These are phyloP conservation scores for Lasioglossum oenotherae DNA, from an alignment of 2,888 invertebrate species.

Conservation along the genomic window DNA sequence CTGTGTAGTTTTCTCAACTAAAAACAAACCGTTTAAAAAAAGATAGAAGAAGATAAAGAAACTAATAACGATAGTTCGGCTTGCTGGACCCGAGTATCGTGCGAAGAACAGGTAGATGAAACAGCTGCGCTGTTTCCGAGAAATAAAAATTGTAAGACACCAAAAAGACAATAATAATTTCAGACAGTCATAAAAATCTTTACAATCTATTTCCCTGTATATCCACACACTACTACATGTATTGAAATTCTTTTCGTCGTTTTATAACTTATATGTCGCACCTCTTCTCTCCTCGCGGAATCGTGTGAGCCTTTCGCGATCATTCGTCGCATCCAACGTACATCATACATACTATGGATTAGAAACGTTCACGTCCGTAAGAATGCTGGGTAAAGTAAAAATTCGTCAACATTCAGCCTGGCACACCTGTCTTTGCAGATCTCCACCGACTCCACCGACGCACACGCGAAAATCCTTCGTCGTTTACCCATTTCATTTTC, in stretches of 20 bases:
- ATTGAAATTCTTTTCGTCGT: conserved; percentile 59
- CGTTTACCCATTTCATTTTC: conserved; percentile 9
- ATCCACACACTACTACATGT: conserved; percentile 68
- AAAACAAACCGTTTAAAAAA: neutral
- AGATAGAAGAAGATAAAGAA: neutral
- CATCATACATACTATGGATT: conserved; percentile 53
- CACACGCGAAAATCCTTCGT: conserved; percentile 45
- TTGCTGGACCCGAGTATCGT: conserved; percentile 12
- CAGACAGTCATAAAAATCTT: conserved; percentile 65
- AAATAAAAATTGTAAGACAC: conserved; percentile 39
- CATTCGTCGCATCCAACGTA: conserved; percentile 52
- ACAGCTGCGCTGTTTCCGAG: conserved; percentile 49
- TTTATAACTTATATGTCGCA: conserved; percentile 52
- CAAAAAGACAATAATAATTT: conserved; percentile 60
- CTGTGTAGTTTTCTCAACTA: conserved; percentile 16
- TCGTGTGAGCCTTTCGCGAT: conserved; percentile 45
- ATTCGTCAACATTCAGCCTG: conserved; percentile 30
- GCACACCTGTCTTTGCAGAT: conserved; percentile 10
- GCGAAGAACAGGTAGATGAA: conserved; percentile 20
- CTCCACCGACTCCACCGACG: conserved; percentile 39
- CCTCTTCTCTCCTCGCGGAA: conserved; percentile 36
- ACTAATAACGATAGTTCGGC: conserved; percentile 10
- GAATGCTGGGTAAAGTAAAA: conserved; percentile 32
- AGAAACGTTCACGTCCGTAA: conserved; percentile 47
- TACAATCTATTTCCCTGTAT: conserved; percentile 70